Percentiles rank a stretch among this genome's conserved stretches.
phyloP scores from a whole-genome alignment of 1,140 invertebrate genomes.

The Papilio helenus region DNA sequence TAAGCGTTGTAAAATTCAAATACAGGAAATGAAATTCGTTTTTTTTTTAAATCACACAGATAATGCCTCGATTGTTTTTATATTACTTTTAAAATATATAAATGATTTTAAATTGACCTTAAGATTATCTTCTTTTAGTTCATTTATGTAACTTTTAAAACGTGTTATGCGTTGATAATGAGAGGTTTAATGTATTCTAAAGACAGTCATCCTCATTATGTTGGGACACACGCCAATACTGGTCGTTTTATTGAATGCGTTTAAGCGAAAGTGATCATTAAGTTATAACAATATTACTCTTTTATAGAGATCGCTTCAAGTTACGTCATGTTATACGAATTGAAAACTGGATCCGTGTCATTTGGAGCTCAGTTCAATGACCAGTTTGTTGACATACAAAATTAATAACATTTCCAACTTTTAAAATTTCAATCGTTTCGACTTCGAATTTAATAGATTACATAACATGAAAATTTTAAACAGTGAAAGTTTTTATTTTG shows the following conservation, averaged over 20 bases:
- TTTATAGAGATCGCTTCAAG: slow-evolving; percentile 15
- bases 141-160: slow-evolving; percentile 12
- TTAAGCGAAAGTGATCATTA: slow-evolving; percentile 30
- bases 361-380: not conserved
- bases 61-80: not conserved
- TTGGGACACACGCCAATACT: slow-evolving; percentile 25
- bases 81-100: not conserved
- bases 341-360: slow-evolving; percentile 14
- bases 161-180: not conserved
- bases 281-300: slow-evolving; percentile 31
- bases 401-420: not conserved
- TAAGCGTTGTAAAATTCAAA: not conserved
- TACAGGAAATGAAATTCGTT: not conserved
- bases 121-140: not conserved
- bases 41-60: not conserved
- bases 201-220: not conserved
- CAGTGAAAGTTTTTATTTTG: too few relatives aligned
- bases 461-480: not conserved
- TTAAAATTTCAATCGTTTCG: not conserved
- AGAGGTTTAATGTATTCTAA: slow-evolving; percentile 12
- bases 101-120: not conserved
- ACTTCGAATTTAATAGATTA: not conserved
- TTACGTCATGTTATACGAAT: slow-evolving; percentile 28
- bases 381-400: slow-evolving; percentile 12
- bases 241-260: slow-evolving; percentile 9